These are phyloP conservation scores for Zonitis immaculata DNA, from an alignment of 2,888 invertebrate species.

Conservation along the genomic window DNA sequence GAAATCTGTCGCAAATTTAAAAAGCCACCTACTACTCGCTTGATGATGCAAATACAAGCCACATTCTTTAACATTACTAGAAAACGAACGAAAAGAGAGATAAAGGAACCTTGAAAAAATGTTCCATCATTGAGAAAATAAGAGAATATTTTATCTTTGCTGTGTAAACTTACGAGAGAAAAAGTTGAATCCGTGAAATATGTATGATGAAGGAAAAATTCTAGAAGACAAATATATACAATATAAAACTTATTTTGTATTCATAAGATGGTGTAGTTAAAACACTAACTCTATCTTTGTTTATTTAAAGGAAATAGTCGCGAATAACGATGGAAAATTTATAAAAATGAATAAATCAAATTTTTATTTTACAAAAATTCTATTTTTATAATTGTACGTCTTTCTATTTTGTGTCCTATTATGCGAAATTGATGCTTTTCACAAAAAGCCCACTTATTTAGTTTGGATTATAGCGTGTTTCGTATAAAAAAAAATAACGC, in stretches of 20 bases:
- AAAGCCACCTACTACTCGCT: not conserved
- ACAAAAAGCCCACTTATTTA: no score
- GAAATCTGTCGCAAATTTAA: not conserved
- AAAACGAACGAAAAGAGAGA: not conserved
- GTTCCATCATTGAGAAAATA: slow-evolving; percentile 17
- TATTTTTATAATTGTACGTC: not conserved
- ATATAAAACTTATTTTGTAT: slow-evolving; percentile 26
- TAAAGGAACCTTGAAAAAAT: not conserved
- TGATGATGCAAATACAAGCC: not conserved
- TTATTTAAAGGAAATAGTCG: slow-evolving; percentile 4
- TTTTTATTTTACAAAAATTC: no score
- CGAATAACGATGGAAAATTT: slow-evolving; percentile 5
- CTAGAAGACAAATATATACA: slow-evolving; percentile 27
- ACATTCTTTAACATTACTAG: not conserved
- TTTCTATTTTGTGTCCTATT: no score
- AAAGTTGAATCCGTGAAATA: slow-evolving; percentile 20
- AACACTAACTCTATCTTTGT: slow-evolving; percentile 16
- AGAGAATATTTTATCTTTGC: slow-evolving; percentile 25
- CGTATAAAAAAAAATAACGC: no score
- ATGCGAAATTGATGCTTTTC: no score
- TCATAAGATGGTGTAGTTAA: slow-evolving; percentile 22
- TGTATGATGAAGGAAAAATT: slow-evolving; percentile 24
- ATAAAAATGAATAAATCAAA: slow-evolving; percentile 5
- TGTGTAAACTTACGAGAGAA: slow-evolving; percentile 22
- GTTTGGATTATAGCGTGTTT: no score